phyloP scores from a whole-genome alignment of 2,113 vertebrate genomes.

The Pica pica region DNA sequence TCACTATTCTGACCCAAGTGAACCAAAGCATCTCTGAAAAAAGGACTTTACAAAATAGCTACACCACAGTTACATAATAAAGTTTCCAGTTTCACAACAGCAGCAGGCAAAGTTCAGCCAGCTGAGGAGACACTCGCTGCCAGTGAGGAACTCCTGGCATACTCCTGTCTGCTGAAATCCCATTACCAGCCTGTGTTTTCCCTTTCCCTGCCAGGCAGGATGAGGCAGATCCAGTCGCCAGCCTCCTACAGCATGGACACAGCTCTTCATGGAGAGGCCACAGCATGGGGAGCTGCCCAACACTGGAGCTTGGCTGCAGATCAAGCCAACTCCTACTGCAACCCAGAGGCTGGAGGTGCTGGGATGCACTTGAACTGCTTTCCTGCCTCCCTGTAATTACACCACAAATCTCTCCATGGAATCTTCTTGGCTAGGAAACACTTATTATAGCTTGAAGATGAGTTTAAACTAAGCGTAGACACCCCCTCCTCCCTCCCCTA shows the following conservation, averaged over 20 bases:
- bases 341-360: background rate
- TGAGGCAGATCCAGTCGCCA: background rate
- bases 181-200: background rate
- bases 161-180: background rate
- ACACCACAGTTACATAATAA: background rate
- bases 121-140: background rate
- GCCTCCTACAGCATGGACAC: background rate
- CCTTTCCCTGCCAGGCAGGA: background rate
- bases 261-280: background rate
- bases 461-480: conserved; percentile 10
- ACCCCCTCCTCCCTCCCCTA: background rate
- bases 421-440: background rate
- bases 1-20: rapidly evolving
- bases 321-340: background rate
- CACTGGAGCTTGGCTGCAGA: background rate
- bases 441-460: background rate
- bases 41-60: background rate
- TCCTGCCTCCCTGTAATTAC: background rate
- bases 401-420: background rate
- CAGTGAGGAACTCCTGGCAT: background rate
- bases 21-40: background rate
- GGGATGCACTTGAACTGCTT: background rate
- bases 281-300: background rate
- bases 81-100: background rate
- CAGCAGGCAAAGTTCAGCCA: background rate